A percentile compares a stretch with the other conserved stretches of the same genome.
Conservation (phyloP, 2,113 vertebrate species). For the Dendropsophus ebraccatus region DNA sequence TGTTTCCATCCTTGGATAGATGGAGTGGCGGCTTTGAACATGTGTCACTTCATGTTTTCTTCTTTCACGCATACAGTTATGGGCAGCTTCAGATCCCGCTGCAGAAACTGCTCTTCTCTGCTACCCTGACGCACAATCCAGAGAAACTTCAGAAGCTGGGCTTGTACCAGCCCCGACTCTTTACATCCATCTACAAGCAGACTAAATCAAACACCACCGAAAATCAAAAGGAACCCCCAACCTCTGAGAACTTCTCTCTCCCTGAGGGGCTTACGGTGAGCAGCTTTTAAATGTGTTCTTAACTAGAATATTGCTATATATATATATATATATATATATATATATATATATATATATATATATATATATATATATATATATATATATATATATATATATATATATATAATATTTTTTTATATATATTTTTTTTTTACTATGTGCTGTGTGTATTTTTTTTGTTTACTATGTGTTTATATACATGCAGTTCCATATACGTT, state of each 20-base stretch:
- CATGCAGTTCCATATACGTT: too few relatives aligned
- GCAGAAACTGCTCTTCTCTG: conserved; percentile 96
- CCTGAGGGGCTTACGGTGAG: conserved; percentile 85
- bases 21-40: neutral
- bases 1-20: neutral
- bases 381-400: too few relatives aligned
- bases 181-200: conserved; percentile 74
- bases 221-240: neutral
- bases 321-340: too few relatives aligned
- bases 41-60: neutral
- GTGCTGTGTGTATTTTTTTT: neutral
- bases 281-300: neutral
- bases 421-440: too few relatives aligned
- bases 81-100: conserved; percentile 83
- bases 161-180: conserved; percentile 88
- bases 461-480: too few relatives aligned
- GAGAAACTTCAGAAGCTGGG: conserved; percentile 91
- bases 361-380: too few relatives aligned
- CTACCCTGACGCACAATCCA: conserved; percentile 90
- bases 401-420: too few relatives aligned
- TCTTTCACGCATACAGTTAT: conserved; percentile 68
- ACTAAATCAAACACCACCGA: rapidly evolving
- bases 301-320: neutral
- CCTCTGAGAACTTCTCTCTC: conserved; percentile 77
- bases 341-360: too few relatives aligned